Base-by-base conservation (phyloP, 1,140 invertebrate species). In the Drosophila yakuba region DNA sequence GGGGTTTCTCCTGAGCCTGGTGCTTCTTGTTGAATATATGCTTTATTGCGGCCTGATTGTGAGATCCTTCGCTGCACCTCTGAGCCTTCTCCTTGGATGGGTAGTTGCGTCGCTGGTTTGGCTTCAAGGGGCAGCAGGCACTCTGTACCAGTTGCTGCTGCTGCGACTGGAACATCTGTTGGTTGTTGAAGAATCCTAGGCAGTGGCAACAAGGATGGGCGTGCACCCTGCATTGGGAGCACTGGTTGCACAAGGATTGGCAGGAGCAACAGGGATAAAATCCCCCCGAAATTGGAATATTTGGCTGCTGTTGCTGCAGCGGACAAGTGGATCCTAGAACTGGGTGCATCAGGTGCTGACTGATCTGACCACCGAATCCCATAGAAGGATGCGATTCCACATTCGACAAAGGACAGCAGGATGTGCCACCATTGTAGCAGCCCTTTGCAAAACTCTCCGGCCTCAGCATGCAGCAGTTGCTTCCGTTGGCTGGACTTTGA, bases 401-500 rank as follows among this genome's bases (percentile, higher is more conserved):
- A 17, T 2, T 38, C 10, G 35, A 11, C 11, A 32, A 3, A 6
- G 63, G 35, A 56, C 54, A 50, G 36, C 44, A 66, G 44, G 35
- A 50, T 15, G 11, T 8, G 7, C 3, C 45, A 5, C 41, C 32
- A 35, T 23, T 45, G n/a, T 28, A 60, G 62, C 12, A 28, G 62
- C 44, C 39, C 11, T 15, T 48, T 25, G 4, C 35, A 15, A 15
- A 32, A 23, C 1, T 23, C 7, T 32, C 62, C 6, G 73, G 28
- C 8, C 25, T 48, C 38, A 62, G 3, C 43, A 62, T 17, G 15
- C 66, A 67, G 43, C 55, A 80, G 12, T 41, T 76, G 39, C 50
- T 66, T 7, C 11, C 50, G 8, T 52, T 23, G 51, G 6, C 0
- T 32, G 39, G 23, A 39, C 64, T 44, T 28, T 54, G 59, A 50